A percentile compares a stretch with the other conserved stretches of the same genome.
Conservation (phyloP, 2,113 vertebrate species). For the Trachemys scripta region DNA sequence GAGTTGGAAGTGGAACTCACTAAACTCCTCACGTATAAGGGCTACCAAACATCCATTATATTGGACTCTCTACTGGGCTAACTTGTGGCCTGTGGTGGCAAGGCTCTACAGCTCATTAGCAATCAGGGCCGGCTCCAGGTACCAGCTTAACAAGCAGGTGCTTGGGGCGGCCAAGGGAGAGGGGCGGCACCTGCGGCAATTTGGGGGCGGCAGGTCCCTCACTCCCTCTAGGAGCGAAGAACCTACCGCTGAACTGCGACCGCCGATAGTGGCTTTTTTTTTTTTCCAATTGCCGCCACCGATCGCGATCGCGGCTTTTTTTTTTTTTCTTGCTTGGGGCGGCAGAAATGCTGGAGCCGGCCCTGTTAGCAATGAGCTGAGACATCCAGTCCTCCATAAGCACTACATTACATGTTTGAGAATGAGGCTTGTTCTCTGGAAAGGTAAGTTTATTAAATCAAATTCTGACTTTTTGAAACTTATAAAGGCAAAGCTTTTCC, state of each 20-base stretch:
- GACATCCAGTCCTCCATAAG: not conserved
- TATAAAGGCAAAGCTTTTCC: not conserved
- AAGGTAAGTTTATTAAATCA: not conserved
- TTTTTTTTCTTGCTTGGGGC: too few relatives aligned
- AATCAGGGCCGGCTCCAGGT: not conserved
- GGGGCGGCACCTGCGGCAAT: too few relatives aligned
- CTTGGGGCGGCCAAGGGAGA: too few relatives aligned
- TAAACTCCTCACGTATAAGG: not conserved
- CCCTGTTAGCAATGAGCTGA: not conserved
- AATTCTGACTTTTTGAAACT: not conserved
- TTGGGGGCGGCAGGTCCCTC: too few relatives aligned
- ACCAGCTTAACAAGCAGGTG: too few relatives aligned
- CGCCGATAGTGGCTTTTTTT: too few relatives aligned
- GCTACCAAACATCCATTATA: conserved; percentile 26
- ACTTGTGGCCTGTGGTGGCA: not conserved
- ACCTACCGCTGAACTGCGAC: too few relatives aligned
- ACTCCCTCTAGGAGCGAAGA: too few relatives aligned
- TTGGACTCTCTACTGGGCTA: not conserved
- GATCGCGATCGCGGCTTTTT: too few relatives aligned
- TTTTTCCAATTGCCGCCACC: too few relatives aligned
- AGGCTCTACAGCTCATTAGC: not conserved
- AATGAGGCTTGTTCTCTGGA: not conserved
- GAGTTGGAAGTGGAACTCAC: accelerated
- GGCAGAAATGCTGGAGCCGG: too few relatives aligned
- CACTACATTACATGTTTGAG: not conserved